phyloP scores from a whole-genome alignment of 2,113 vertebrate species.

The Furnarius figulus region DNA sequence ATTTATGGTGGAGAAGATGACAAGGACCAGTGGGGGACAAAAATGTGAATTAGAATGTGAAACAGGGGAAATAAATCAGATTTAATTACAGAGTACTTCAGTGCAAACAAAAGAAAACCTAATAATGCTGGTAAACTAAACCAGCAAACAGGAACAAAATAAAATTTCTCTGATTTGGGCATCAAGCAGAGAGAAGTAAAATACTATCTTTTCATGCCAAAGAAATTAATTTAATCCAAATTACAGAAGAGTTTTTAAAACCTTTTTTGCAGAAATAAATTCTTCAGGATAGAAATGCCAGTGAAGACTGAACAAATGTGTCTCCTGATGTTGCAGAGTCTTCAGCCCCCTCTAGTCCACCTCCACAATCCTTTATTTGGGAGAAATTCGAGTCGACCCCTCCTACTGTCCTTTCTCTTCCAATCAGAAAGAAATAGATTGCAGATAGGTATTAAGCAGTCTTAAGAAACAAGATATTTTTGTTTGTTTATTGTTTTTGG shows the following conservation, averaged over 20 bases:
- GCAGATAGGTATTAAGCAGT: neutral
- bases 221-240: constrained; percentile 63
- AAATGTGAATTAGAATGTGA: neutral
- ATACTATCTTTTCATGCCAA: constrained; percentile 44
- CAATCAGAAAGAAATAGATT: neutral
- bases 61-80: neutral
- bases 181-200: constrained; percentile 26
- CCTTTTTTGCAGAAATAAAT: constrained; percentile 68
- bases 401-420: constrained; percentile 41
- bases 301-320: constrained; percentile 63
- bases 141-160: neutral
- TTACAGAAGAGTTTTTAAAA: constrained; percentile 63
- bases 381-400: constrained; percentile 22
- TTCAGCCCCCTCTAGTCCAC: constrained; percentile 51
- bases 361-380: constrained; percentile 32
- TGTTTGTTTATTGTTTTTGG: constrained; percentile 4
- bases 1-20: neutral
- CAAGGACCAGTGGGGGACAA: neutral
- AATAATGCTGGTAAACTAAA: neutral
- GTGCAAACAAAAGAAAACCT: neutral
- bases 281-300: constrained; percentile 65
- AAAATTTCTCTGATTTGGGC: constrained; percentile 48
- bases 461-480: constrained; percentile 2
- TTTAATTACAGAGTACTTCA: neutral
- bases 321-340: constrained; percentile 65